Conservation (phyloP, 2,888 invertebrate species). For the Rugalucina vietnamica region DNA sequence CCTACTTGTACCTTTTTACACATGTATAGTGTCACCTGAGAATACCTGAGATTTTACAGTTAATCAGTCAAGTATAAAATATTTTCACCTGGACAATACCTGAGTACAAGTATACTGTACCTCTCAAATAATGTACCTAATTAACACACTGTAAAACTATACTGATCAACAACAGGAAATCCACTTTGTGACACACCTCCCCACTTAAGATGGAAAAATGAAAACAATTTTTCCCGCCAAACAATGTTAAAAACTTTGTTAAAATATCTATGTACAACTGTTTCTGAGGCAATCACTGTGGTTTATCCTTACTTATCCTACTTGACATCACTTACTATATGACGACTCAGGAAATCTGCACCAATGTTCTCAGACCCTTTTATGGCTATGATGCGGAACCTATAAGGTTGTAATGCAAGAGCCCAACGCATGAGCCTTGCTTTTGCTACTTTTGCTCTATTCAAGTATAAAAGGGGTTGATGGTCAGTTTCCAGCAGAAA, state of each 20-base stretch:
- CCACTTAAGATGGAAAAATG: background rate
- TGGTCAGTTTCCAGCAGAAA: conserved; percentile 29
- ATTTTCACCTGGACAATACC: no score
- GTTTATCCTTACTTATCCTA: background rate
- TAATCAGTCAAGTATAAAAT: no score
- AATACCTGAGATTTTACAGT: no score
- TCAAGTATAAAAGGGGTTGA: conserved; percentile 7
- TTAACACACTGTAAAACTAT: no score
- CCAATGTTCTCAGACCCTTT: conserved; percentile 17
- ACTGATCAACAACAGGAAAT: no score
- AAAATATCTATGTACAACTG: background rate
- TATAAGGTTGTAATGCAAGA: conserved; percentile 5
- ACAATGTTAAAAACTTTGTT: background rate
- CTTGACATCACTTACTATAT: background rate
- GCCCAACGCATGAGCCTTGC: conserved; percentile 14
- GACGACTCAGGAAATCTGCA: conserved; percentile 15
- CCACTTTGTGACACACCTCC: background rate
- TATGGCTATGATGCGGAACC: background rate
- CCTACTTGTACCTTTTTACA: no score
- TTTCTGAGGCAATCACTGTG: background rate
- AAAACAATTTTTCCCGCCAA: background rate
- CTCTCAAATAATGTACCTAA: no score
- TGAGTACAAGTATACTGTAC: no score
- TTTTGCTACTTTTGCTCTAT: background rate
- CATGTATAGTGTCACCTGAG: no score